Evolutionary conservation across 2,113 vertebrate species (phyloP), one percentile per base, ranked within the genome.

Genomic region (Corythornis cristatus): DNA sequence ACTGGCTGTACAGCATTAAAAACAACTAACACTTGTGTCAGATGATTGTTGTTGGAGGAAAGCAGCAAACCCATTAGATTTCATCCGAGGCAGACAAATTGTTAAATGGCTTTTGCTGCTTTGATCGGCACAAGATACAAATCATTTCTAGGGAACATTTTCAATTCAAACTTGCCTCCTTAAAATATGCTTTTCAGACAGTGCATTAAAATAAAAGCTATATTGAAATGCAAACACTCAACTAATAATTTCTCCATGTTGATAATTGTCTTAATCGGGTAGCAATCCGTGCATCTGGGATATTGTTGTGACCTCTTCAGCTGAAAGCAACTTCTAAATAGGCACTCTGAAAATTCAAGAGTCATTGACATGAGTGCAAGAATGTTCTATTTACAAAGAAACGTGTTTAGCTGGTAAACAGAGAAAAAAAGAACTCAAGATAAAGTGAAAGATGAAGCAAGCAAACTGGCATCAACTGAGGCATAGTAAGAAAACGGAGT

Each of bases 71-170:
- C 83, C 93, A 97, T 97, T 96, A 97, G 85, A 91, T 96, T 95
- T 95, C 83, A 96, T 93, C 93, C 95, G 88, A 94, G 74, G 95
- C 80, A 94, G 93, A 95, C 84, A 97, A 93, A 94, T 95, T 91
- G 84, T 92, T 95, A 95, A 95, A 95, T 95, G 86, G 50, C 71
- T 96, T 96, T 90, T 92, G 57, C 68, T 93, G 60, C 88, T 97
- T 91, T 96, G 83, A 96, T 97, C 54, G 72, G 72, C 48, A 92
- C 75, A 90, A 98, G 89, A 93, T 62, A 95, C 40, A 94, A 84
- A 87, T 93, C 45, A 80, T 94, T 96, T 88, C 73, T 92, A 86
- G 79, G 79, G 78, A 97, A 88, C 25, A 68, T 88, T 93, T 95
- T 84, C 78, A 93, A 78, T 67, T 95, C 87, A 62, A 92, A 90